These are phyloP conservation scores for Drosophila anceps DNA, from an alignment of 2,888 invertebrate species.

Conservation along the genomic window DNA sequence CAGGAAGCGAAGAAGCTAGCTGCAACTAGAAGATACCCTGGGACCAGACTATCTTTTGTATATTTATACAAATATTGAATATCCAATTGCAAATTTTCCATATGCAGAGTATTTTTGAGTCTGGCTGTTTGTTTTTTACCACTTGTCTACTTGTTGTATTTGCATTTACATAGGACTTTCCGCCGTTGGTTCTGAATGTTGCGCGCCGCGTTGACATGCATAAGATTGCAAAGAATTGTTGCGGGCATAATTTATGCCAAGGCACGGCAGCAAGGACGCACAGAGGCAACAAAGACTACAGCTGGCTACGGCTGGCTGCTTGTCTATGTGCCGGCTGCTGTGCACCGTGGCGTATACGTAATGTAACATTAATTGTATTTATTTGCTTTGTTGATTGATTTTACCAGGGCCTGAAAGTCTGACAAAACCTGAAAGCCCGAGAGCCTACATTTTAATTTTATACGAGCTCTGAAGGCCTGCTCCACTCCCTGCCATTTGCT, in stretches of 20 bases:
- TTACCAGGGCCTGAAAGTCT: slow-evolving; percentile 28
- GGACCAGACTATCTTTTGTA: no score
- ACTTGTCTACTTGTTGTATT: slow-evolving; percentile 28
- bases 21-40: background rate
- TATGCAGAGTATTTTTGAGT: background rate
- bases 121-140: background rate
- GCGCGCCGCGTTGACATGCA: slow-evolving; percentile 66
- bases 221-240: slow-evolving; percentile 65
- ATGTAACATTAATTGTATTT: slow-evolving; percentile 77
- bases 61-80: background rate
- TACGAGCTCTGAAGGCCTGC: slow-evolving; percentile 2
- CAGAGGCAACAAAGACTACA: background rate
- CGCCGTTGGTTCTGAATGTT: slow-evolving; percentile 15
- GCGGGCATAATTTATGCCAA: slow-evolving; percentile 63
- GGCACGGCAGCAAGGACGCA: slow-evolving; percentile 13
- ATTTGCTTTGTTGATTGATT: slow-evolving; percentile 76
- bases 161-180: slow-evolving; percentile 51
- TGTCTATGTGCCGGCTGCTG: slow-evolving; percentile 19
- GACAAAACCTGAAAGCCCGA: background rate
- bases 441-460: slow-evolving; percentile 43
- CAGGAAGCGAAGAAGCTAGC: no score
- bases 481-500: slow-evolving; percentile 23
- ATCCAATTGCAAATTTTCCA: background rate
- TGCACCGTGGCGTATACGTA: slow-evolving; percentile 67
- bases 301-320: slow-evolving; percentile 9